Conservation (phyloP, 2,888 invertebrate species). For the Podabrus alpinus region DNA sequence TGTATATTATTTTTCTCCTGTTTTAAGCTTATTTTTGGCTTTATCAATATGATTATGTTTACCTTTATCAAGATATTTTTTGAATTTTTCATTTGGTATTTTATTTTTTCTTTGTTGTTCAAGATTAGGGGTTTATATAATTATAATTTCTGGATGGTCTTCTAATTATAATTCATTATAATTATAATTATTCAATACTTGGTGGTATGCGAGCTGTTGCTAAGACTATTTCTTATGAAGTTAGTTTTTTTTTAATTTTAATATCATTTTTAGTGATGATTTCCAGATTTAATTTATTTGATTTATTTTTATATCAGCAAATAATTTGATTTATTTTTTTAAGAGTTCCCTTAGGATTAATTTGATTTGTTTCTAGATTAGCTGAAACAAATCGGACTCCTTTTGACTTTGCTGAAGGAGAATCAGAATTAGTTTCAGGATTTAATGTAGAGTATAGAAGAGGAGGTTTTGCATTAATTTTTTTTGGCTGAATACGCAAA, state of each 20-base stretch:
- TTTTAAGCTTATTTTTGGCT: slow-evolving; percentile 64
- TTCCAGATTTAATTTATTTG: slow-evolving; percentile 60
- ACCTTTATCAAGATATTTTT: slow-evolving; percentile 61
- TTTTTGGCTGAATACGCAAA: slow-evolving; percentile 72
- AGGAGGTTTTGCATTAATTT: slow-evolving; percentile 73
- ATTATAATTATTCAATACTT: slow-evolving; percentile 72
- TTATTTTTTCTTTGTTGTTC: slow-evolving; percentile 70
- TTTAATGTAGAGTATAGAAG: slow-evolving; percentile 80
- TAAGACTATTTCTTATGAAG: slow-evolving; percentile 79
- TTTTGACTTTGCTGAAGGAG: slow-evolving; percentile 81
- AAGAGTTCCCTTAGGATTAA: slow-evolving; percentile 58
- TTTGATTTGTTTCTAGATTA: slow-evolving; percentile 57
- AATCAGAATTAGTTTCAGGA: slow-evolving; percentile 77
- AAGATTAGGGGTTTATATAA: slow-evolving; percentile 66
- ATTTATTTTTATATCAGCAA: slow-evolving; percentile 58
- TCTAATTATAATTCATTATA: too few relatives aligned
- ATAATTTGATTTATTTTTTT: slow-evolving; percentile 62
- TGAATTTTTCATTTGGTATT: slow-evolving; percentile 63
- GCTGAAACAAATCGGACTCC: slow-evolving; percentile 76
- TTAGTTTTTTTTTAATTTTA: slow-evolving; percentile 69
- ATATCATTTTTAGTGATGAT: slow-evolving; percentile 63
- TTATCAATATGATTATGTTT: slow-evolving; percentile 64
- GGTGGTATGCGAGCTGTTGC: slow-evolving; percentile 70
- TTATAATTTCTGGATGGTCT: slow-evolving; percentile 68
- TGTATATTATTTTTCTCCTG: slow-evolving; percentile 63